Percentiles rank a stretch among this genome's conserved stretches.
Evolutionary conservation across 2,113 vertebrate genomes (phyloP).

Genomic region (Mormyrus lacerda): DNA sequence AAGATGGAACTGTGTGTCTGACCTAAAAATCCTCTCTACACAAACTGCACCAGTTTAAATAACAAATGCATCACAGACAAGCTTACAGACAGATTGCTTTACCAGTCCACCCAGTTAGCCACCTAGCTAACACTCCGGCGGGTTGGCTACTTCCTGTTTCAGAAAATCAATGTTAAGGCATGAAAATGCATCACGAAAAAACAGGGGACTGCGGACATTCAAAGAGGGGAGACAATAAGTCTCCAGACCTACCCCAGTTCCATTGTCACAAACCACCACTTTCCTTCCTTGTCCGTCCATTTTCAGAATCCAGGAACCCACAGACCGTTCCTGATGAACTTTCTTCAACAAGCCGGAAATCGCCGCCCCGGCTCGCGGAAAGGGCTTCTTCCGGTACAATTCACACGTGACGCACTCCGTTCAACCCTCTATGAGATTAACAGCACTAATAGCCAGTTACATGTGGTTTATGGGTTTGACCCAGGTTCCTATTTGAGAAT

Average conservation of each 20-base stretch:
- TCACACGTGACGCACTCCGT: conserved; percentile 18
- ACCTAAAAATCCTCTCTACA: neutral
- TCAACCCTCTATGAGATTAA: neutral
- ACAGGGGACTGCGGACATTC: neutral
- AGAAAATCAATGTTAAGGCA: neutral
- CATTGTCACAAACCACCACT: conserved; percentile 85
- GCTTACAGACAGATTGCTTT: conserved; percentile 39
- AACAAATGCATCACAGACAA: conserved; percentile 14
- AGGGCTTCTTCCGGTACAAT: conserved; percentile 24
- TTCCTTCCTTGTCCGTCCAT: conserved; percentile 83
- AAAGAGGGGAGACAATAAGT: neutral
- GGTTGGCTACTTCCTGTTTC: conserved; percentile 41
- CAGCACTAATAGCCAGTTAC: neutral
- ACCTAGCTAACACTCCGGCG: neutral
- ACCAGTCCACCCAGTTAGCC: conserved; percentile 34
- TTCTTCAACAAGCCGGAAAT: conserved; percentile 52
- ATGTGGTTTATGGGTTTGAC: neutral
- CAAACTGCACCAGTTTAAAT: neutral
- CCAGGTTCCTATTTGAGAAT: neutral
- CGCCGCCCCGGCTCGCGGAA: conserved; percentile 32
- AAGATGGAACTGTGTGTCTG: neutral
- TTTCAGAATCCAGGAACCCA: conserved; percentile 35
- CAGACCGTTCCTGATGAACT: conserved; percentile 32
- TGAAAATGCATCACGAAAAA: neutral
- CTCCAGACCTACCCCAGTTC: conserved; percentile 71